Evolutionary conservation across 2,113 vertebrate species (phyloP).

Genomic region (Garra rufa): DNA sequence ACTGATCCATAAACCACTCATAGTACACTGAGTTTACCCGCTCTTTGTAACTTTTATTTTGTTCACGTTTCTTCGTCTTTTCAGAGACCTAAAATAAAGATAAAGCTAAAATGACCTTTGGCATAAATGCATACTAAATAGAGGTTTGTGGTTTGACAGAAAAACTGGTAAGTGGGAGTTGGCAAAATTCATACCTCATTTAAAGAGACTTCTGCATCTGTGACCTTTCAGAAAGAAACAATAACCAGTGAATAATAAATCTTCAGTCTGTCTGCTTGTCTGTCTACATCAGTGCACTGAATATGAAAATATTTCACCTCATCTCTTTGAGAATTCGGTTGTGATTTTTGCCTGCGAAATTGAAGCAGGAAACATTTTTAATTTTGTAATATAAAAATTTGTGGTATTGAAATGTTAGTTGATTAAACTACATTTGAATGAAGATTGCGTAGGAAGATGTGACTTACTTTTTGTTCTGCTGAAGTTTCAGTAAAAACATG

Average conservation of each 20-base stretch:
- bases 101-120: neutral
- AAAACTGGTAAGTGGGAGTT: neutral
- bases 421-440: neutral
- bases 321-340: too few relatives aligned
- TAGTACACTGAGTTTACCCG: conserved; percentile 51
- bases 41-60: conserved; percentile 21
- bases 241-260: neutral
- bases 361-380: neutral
- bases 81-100: conserved; percentile 12
- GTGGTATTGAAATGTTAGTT: neutral
- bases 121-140: neutral
- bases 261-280: neutral
- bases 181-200: neutral
- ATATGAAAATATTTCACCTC: neutral
- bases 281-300: neutral
- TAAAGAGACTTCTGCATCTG: neutral
- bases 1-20: neutral
- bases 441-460: neutral
- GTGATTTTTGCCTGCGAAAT: neutral
- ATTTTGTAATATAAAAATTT: neutral
- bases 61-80: neutral
- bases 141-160: neutral
- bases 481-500: neutral
- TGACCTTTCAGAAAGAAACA: neutral
- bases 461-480: neutral